phyloP scores from a whole-genome alignment of 30 jellyfish, hydroid and myxozoan species.

The Aurelia aurita complex sp. Pacific region DNA sequence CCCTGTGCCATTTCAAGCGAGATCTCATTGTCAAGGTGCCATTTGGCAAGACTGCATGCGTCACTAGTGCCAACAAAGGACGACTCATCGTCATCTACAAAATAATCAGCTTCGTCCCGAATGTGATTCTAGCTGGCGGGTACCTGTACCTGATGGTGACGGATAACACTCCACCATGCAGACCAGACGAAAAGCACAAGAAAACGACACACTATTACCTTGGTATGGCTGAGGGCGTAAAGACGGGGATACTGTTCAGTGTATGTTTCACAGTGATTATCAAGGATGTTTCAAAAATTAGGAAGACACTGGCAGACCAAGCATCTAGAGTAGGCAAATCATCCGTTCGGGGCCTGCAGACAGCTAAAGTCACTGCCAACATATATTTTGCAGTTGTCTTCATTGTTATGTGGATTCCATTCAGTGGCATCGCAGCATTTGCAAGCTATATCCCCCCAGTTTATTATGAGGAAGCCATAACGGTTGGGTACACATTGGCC shows the following conservation, averaged over 20 bases:
- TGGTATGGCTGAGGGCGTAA: constrained; percentile 64
- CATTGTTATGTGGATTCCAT: constrained; percentile 73
- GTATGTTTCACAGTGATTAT: constrained; percentile 61
- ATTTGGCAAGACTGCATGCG: constrained; percentile 52
- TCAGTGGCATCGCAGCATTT: constrained; percentile 44
- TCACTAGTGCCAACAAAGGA: constrained; percentile 26
- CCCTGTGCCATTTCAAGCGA: constrained; percentile 55
- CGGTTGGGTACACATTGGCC: constrained; percentile 69
- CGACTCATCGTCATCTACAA: constrained; percentile 2
- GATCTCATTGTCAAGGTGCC: constrained; percentile 72
- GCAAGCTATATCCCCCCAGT: constrained; percentile 60
- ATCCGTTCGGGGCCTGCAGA: constrained; percentile 34
- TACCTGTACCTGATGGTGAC: constrained; percentile 53
- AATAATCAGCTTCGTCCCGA: constrained; percentile 46
- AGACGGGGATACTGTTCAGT: constrained; percentile 47
- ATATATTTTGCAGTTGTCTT: constrained; percentile 63
- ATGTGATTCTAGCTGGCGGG: constrained; percentile 44
- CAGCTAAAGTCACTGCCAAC: constrained; percentile 57
- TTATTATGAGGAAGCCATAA: constrained; percentile 52
- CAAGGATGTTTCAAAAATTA: constrained; percentile 60
- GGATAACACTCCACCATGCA: constrained; percentile 49
- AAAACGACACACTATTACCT: constrained; percentile 61
- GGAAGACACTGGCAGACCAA: constrained; percentile 56
- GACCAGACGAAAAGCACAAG: constrained; percentile 55
- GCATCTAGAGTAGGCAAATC: constrained; percentile 42